Evolutionary conservation across 2,888 invertebrate genomes (phyloP).

Genomic region (Calameuta filiformis): DNA sequence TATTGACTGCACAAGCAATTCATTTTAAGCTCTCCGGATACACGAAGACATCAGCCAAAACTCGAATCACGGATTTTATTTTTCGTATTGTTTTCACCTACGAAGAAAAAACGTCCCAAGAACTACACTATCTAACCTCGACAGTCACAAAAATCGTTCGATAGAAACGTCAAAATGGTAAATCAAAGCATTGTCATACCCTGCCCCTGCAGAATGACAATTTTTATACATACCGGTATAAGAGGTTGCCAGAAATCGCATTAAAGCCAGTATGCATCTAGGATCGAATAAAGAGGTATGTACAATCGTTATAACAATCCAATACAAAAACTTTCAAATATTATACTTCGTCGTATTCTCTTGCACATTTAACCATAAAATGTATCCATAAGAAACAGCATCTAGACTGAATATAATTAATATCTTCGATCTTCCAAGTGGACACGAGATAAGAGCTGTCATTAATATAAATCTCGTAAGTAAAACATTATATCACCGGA

Average conservation of each 20-base stretch:
- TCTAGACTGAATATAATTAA: not conserved
- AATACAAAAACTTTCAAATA: not conserved
- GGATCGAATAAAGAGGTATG: not conserved
- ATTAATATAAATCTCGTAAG: not conserved
- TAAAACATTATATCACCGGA: not conserved
- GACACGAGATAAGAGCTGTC: not conserved
- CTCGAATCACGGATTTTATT: not conserved
- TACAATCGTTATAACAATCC: not conserved
- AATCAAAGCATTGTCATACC: not conserved
- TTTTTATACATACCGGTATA: not conserved
- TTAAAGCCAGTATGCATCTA: not conserved
- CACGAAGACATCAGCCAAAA: not conserved
- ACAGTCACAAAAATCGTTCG: not conserved
- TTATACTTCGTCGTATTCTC: too few species aligned
- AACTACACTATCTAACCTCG: not conserved
- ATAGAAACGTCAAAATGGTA: not conserved
- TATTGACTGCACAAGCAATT: not conserved
- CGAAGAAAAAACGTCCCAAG: not conserved
- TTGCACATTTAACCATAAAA: too few species aligned
- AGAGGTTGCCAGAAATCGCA: not conserved
- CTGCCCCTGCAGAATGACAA: not conserved
- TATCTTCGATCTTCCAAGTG: not conserved
- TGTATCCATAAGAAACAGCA: too few species aligned
- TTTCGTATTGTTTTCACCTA: not conserved
- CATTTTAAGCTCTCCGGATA: not conserved